A percentile compares a stretch with the other conserved stretches of the same genome.
Conservation (phyloP, 1,140 invertebrate species). For the Cotesia vestalis region DNA sequence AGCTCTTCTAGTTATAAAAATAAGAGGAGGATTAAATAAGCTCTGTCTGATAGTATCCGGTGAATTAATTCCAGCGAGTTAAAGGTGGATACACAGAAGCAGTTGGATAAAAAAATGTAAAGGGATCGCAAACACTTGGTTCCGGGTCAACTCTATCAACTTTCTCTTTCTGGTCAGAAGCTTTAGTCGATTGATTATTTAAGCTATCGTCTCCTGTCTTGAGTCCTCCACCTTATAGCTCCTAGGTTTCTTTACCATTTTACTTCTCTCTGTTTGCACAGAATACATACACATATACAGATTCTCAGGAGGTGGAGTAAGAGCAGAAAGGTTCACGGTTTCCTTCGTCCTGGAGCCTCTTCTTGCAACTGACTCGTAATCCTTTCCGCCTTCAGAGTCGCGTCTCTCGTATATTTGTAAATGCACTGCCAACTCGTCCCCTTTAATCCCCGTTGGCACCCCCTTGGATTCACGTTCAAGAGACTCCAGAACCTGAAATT, state of each 20-base stretch:
- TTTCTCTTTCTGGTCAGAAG: constrained; percentile 12
- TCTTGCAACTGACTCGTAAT: constrained; percentile 11
- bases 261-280: not conserved
- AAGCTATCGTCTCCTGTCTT: not conserved
- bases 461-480: not conserved
- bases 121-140: constrained; percentile 8
- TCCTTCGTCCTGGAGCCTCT: not conserved
- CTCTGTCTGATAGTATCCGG: too few species aligned
- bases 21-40: too few species aligned
- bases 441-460: constrained; percentile 7
- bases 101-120: not conserved
- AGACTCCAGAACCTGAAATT: constrained; percentile 3
- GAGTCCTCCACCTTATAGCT: too few species aligned
- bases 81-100: not conserved
- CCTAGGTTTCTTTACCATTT: not conserved
- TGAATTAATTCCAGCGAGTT: not conserved
- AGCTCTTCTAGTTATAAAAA: too few species aligned
- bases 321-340: not conserved
- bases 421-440: constrained; percentile 10
- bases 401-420: constrained; percentile 17
- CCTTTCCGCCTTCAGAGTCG: constrained; percentile 14
- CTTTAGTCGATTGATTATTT: constrained; percentile 5
- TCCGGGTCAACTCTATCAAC: constrained; percentile 8
- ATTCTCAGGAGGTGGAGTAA: not conserved
- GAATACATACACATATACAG: not conserved